These are phyloP conservation scores for Chlorops oryzae DNA, from an alignment of 1,140 invertebrate genomes.

Conservation along the genomic window DNA sequence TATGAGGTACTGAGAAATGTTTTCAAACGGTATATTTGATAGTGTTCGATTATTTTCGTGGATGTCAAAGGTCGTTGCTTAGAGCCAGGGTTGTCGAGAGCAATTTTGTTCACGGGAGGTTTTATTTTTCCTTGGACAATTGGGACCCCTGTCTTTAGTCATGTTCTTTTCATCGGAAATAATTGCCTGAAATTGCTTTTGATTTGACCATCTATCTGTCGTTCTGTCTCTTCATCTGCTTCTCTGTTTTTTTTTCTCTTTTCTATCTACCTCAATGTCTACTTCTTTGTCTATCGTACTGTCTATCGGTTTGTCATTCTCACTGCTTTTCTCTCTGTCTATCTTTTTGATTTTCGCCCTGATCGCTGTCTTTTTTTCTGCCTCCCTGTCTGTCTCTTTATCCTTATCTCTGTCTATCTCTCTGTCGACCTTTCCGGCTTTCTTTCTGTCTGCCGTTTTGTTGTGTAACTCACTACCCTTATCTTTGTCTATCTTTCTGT, in stretches of 20 bases:
- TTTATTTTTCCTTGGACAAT: no score
- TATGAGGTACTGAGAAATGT: no score
- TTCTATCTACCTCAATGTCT: background rate
- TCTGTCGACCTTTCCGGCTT: background rate
- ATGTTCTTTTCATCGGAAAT: no score
- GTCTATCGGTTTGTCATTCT: background rate
- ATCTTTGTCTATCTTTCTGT: background rate
- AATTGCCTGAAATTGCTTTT: no score
- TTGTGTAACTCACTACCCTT: background rate
- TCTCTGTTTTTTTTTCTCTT: background rate
- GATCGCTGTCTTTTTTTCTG: background rate
- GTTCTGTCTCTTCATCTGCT: no score
- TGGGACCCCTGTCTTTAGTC: no score
- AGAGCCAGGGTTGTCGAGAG: no score
- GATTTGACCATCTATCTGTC: no score
- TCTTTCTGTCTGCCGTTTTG: background rate
- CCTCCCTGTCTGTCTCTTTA: background rate
- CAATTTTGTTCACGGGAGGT: no score
- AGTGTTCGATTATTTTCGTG: no score
- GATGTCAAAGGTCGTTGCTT: no score
- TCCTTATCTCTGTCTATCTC: background rate
- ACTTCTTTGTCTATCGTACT: background rate
- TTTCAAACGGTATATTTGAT: no score
- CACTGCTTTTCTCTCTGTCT: background rate
- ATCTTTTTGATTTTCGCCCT: background rate